Evolutionary conservation across 37 sponge, comb jelly and placozoan genomes (phyloP), one percentile per base, ranked within the genome.

Genomic region (Chondrosia reniformis): DNA sequence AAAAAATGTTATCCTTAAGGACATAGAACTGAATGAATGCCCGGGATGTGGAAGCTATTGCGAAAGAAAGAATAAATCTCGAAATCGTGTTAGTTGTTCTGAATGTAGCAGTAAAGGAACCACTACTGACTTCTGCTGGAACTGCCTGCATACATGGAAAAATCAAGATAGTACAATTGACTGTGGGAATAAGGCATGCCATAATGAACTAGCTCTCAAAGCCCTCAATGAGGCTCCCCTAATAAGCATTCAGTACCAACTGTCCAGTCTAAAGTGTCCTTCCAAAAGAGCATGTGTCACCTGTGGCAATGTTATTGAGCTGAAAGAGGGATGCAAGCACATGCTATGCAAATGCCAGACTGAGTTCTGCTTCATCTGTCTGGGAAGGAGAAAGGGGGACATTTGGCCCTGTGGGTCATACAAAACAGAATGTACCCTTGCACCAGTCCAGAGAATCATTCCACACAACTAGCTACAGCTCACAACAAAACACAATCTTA

Each of bases 351-450:
- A 4, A 1, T 87, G 87, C 42, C 17, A 74, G 1, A 67, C 63
- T 27, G 66, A 72, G 33, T 87, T 87, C 62, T 87, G 87, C 52
- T 87, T 81, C 49, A 67, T 87, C 25, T 82, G 87, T 42, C 64
- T 87, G 19, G 21, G 43, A 3, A 77, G 44, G 3, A 64, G 59
- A 61, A 59, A 6, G 1, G 56, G 52, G 24, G 76, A 55, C 33
- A 41, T 61, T n/a, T 87, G 65, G 65, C 40, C 32, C 17, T 87
- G 87, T 82, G 87, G 87, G 6, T 27, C 22, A 3, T 81, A 52
- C 63, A 76, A 87, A 22, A 44, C 78, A 1, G 63, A 33, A 25
- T 87, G 87, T 57, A 25, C 59, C 24, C 65, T 77, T 57, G 87
- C 87, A 13, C 74, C 82, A 42, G 30, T 36, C 12, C 87, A 86